phyloP scores from a whole-genome alignment of 2,888 invertebrate genomes.

The Pecten maximus region DNA sequence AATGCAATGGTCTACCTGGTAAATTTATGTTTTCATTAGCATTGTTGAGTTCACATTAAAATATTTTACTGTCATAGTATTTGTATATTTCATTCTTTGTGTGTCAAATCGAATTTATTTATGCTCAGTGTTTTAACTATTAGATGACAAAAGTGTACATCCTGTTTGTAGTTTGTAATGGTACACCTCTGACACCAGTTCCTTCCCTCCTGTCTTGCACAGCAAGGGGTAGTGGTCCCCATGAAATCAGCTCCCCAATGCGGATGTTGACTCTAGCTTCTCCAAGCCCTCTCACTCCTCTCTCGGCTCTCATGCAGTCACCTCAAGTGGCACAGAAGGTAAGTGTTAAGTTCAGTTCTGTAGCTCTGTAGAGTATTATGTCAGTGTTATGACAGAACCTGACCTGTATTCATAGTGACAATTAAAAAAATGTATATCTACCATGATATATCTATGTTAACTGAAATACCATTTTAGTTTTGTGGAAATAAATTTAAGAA shows the following conservation, averaged over 20 bases:
- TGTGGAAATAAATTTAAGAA: no score
- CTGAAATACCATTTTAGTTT: no score
- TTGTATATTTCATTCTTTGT: neutral
- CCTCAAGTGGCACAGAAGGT: slow-evolving; percentile 75
- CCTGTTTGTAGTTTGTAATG: neutral
- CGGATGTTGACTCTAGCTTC: slow-evolving; percentile 64
- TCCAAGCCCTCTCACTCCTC: slow-evolving; percentile 65
- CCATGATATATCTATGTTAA: no score
- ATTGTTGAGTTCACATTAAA: no score
- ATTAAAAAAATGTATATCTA: no score
- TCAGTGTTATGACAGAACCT: no score
- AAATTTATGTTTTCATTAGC: no score
- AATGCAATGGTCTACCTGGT: no score
- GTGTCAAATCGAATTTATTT: neutral
- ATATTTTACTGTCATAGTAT: neutral
- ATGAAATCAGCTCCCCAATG: slow-evolving; percentile 70
- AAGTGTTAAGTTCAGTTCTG: slow-evolving; percentile 31
- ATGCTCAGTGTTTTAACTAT: neutral
- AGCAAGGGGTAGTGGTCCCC: slow-evolving; percentile 53
- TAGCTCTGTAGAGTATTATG: no score
- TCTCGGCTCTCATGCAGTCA: slow-evolving; percentile 72
- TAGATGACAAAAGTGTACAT: neutral
- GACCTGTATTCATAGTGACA: no score
- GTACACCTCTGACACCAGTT: slow-evolving; percentile 37
- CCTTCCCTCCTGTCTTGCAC: slow-evolving; percentile 11